phyloP scores from a whole-genome alignment of 2,113 vertebrate genomes.

The Dromas ardeola region DNA sequence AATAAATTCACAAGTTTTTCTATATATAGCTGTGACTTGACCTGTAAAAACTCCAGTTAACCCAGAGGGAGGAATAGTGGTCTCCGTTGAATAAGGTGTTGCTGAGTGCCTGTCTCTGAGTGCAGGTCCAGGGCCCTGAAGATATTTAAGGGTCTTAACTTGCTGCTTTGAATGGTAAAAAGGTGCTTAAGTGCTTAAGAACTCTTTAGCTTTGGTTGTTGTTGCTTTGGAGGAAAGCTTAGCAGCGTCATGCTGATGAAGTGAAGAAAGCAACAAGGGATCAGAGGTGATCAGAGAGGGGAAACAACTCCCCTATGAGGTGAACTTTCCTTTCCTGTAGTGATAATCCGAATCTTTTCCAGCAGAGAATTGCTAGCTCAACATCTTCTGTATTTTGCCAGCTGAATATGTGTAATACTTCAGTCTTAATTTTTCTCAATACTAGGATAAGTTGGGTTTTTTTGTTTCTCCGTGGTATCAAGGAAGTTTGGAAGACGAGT shows the following conservation, averaged over 20 bases:
- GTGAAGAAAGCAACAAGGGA: background rate
- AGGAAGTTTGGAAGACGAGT: background rate
- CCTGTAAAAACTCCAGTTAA: background rate
- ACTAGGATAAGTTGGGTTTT: background rate
- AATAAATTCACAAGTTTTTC: background rate
- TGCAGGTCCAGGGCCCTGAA: background rate
- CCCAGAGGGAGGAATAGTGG: background rate
- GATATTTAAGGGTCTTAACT: background rate
- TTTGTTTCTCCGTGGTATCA: background rate
- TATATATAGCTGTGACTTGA: background rate
- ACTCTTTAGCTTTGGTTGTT: background rate
- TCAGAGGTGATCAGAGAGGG: background rate
- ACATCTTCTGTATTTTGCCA: background rate
- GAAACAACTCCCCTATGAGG: background rate
- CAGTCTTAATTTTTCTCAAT: background rate
- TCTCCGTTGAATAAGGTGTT: background rate
- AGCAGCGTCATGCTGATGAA: background rate
- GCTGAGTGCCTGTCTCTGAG: background rate
- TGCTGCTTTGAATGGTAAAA: background rate
- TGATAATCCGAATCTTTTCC: background rate
- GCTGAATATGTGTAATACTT: accelerated
- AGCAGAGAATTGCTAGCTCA: background rate
- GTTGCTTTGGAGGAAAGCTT: background rate
- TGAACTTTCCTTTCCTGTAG: background rate
- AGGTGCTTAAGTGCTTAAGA: background rate